Evolutionary conservation across 2,888 invertebrate species (phyloP).

Genomic region (Cephonodes hylas): DNA sequence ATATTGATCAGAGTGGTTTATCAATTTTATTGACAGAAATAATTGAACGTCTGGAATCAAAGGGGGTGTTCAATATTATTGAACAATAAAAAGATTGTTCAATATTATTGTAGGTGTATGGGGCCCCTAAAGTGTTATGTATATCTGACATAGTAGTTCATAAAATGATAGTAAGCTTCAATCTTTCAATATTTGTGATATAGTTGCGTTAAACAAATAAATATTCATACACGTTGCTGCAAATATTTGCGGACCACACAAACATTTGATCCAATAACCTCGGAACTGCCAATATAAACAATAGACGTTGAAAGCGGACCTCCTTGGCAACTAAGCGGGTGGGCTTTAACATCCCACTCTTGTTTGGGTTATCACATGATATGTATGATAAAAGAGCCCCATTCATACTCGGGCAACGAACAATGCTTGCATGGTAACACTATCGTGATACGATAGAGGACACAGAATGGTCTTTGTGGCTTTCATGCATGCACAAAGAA

Average conservation of each 20-base stretch:
- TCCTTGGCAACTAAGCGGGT: background rate
- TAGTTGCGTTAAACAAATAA: too few relatives aligned
- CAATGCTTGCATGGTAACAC: background rate
- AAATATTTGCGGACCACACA: background rate
- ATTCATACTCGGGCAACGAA: slow-evolving; percentile 22
- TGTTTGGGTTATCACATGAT: slow-evolving; percentile 30
- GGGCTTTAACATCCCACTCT: slow-evolving; percentile 11
- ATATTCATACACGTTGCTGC: too few relatives aligned
- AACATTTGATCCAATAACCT: background rate
- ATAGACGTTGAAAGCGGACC: background rate
- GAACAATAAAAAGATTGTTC: too few relatives aligned
- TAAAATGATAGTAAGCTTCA: too few relatives aligned
- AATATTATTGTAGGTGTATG: too few relatives aligned
- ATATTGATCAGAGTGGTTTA: too few relatives aligned
- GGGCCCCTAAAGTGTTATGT: too few relatives aligned
- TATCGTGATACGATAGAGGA: background rate
- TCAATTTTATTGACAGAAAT: too few relatives aligned
- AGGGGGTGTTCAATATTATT: too few relatives aligned
- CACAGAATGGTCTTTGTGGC: background rate
- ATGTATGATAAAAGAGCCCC: slow-evolving; percentile 22
- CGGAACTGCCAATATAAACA: background rate
- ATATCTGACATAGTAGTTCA: too few relatives aligned
- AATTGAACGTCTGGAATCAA: too few relatives aligned
- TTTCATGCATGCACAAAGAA: background rate
- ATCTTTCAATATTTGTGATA: too few relatives aligned